phyloP scores from a whole-genome alignment of 2,888 invertebrate genomes.

The Pasiphila rectangulata region DNA sequence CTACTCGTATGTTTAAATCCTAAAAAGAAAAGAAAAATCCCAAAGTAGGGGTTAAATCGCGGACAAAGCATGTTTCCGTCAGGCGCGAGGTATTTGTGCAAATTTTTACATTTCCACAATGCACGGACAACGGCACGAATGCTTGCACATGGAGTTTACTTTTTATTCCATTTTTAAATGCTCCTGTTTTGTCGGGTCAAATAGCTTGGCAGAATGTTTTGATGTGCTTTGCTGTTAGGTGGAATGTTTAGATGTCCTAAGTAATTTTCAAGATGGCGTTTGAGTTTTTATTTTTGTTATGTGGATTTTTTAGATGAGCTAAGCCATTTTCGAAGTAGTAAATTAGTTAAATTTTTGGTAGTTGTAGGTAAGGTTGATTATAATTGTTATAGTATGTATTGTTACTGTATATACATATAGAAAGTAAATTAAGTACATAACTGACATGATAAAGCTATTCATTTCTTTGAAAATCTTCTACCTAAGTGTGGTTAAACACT shows the following conservation, averaged over 20 bases:
- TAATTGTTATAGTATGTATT: no score
- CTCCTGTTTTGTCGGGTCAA: slow-evolving; percentile 26
- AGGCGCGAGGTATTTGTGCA: slow-evolving; percentile 51
- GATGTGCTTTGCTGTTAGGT: slow-evolving; percentile 18
- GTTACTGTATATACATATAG: no score
- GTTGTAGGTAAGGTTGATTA: no score
- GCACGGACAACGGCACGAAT: slow-evolving; percentile 39
- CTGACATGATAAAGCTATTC: no score
- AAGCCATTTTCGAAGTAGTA: no score
- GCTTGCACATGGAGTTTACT: slow-evolving; percentile 50
- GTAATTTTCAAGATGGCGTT: neutral
- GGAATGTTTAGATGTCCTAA: slow-evolving; percentile 1
- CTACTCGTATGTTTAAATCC: no score
- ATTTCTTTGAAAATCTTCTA: no score
- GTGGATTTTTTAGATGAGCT: no score
- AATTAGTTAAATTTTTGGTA: no score
- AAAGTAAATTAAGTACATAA: no score
- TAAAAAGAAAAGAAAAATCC: neutral
- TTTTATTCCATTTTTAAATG: slow-evolving; percentile 37
- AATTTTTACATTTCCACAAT: slow-evolving; percentile 62
- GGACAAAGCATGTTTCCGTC: slow-evolving; percentile 46
- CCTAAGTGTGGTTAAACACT: no score
- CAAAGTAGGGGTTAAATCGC: slow-evolving; percentile 23
- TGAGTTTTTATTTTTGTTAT: no score
- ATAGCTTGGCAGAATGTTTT: slow-evolving; percentile 10